These are phyloP conservation scores for Ceratosolen fusciceps DNA, from an alignment of 1,140 invertebrate genomes.

Conservation along the genomic window DNA sequence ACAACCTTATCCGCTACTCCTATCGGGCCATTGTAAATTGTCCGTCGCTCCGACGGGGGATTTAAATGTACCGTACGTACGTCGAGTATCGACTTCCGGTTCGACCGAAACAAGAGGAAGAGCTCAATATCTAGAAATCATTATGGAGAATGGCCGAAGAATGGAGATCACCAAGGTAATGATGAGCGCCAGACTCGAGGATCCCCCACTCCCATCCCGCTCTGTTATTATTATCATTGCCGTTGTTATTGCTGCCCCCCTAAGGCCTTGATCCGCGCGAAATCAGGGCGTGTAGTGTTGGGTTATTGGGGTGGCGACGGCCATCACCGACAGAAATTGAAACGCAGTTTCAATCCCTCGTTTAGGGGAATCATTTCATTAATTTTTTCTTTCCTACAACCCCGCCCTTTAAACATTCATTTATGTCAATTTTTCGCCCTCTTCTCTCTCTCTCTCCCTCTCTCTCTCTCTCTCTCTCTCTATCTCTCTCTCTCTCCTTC, in stretches of 20 bases:
- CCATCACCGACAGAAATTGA: neutral
- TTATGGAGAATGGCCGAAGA: conserved; percentile 14
- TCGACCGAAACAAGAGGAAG: neutral
- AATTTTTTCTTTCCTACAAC: neutral
- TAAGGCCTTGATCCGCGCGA: neutral
- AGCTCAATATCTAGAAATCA: neutral
- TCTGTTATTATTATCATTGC: too few species aligned
- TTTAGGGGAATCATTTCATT: neutral
- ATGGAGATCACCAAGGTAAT: neutral
- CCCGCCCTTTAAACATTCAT: too few species aligned
- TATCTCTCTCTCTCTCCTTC: too few species aligned
- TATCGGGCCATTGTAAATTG: neutral
- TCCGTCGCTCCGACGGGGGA: neutral
- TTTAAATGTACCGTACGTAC: neutral
- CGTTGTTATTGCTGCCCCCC: conserved; percentile 20
- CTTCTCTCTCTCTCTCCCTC: too few species aligned
- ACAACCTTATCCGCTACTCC: too few species aligned
- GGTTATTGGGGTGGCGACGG: neutral
- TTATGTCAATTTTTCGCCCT: too few species aligned
- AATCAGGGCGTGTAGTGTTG: neutral
- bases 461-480: neutral
- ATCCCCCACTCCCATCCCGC: too few species aligned
- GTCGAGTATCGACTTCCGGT: neutral
- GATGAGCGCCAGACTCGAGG: conserved; percentile 3
- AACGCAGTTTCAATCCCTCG: neutral